phyloP scores from a whole-genome alignment of 2,797 vertebrate species.

The Serranus cabrilla region DNA sequence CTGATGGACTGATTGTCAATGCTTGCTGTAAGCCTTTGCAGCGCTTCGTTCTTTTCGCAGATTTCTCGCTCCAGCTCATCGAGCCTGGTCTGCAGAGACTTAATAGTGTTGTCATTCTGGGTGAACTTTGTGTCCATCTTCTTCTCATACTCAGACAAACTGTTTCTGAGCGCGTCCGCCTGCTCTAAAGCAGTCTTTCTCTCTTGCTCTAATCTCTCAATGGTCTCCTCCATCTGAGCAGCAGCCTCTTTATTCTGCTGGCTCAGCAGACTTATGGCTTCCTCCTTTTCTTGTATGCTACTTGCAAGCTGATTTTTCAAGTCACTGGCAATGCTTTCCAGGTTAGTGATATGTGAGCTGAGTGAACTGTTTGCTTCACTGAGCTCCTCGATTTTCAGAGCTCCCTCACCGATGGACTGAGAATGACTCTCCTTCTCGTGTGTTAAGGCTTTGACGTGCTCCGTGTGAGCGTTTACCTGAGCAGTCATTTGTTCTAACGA shows the following conservation, averaged over 20 bases:
- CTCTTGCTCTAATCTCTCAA: slow-evolving; percentile 87
- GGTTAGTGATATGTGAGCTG: slow-evolving; percentile 85
- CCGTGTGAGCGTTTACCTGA: slow-evolving; percentile 89
- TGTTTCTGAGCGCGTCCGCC: slow-evolving; percentile 82
- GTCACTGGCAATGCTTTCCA: slow-evolving; percentile 85
- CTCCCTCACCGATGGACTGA: slow-evolving; percentile 88
- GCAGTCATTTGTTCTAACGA: slow-evolving; percentile 87
- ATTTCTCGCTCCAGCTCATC: slow-evolving; percentile 86
- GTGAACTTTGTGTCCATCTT: slow-evolving; percentile 86
- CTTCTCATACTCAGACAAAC: slow-evolving; percentile 90
- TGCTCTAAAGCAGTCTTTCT: slow-evolving; percentile 88
- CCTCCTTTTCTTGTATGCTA: slow-evolving; percentile 89
- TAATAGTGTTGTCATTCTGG: slow-evolving; percentile 87
- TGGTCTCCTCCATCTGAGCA: slow-evolving; percentile 82
- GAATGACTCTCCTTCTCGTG: slow-evolving; percentile 88
- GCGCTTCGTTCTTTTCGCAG: slow-evolving; percentile 86
- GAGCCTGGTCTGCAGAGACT: slow-evolving; percentile 88
- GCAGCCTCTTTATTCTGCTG: slow-evolving; percentile 85
- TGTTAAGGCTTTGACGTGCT: slow-evolving; percentile 88
- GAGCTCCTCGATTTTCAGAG: slow-evolving; percentile 88
- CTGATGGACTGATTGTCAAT: slow-evolving; percentile 89
- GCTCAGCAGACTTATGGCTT: slow-evolving; percentile 87
- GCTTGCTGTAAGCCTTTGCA: slow-evolving; percentile 85
- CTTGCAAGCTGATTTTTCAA: slow-evolving; percentile 88
- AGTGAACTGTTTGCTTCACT: slow-evolving; percentile 86